Percentiles rank a stretch among this genome's conserved stretches.
Evolutionary conservation across 2,888 invertebrate species (phyloP).

Genomic region (Macrophya annulata): DNA sequence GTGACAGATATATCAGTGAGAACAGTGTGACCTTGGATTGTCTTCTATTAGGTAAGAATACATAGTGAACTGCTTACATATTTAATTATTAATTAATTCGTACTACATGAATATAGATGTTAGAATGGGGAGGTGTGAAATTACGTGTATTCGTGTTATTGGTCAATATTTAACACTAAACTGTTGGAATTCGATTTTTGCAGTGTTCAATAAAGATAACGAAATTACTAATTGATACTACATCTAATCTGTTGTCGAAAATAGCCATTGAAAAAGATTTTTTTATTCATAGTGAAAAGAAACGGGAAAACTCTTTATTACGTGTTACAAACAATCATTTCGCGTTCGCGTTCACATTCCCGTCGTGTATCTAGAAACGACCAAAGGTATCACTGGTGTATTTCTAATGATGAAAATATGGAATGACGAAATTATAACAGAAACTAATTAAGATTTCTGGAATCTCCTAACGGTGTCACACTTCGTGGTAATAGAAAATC

Average conservation of each 20-base stretch:
- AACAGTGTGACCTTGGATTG: slow-evolving; percentile 67
- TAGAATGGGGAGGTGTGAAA: neutral
- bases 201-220: neutral
- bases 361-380: neutral
- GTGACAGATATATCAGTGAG: slow-evolving; percentile 65
- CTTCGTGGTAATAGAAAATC: neutral
- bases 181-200: neutral
- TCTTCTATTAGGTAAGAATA: slow-evolving; percentile 63
- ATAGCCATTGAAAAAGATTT: neutral
- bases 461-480: slow-evolving; percentile 4
- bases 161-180: neutral
- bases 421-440: neutral
- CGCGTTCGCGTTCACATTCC: neutral
- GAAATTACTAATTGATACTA: neutral
- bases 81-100: neutral
- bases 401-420: neutral
- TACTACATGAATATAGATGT: neutral
- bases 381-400: neutral
- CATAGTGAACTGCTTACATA: neutral
- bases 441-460: slow-evolving; percentile 3
- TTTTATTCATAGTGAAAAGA: neutral
- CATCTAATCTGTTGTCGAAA: neutral
- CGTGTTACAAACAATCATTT: neutral
- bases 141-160: neutral
- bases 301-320: neutral